These are phyloP conservation scores for Cynaeus angustus DNA, from an alignment of 2,888 invertebrate genomes.

Conservation along the genomic window DNA sequence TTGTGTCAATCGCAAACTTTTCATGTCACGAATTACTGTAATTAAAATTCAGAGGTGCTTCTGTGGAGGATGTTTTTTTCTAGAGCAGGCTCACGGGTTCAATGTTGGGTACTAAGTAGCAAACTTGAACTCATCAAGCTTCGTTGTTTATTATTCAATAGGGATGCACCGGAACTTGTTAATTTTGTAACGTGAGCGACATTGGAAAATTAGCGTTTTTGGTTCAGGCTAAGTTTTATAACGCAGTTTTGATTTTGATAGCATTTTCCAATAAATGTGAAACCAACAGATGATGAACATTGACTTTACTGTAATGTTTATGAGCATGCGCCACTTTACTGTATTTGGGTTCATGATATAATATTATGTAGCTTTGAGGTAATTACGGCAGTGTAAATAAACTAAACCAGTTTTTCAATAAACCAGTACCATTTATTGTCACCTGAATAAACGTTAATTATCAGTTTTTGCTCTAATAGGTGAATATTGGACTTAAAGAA, in stretches of 20 bases:
- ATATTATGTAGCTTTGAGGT: slow-evolving; percentile 5
- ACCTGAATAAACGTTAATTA: not conserved
- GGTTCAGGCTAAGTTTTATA: too few species aligned
- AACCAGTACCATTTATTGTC: not conserved
- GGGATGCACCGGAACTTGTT: slow-evolving; percentile 14
- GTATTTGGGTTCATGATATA: not conserved
- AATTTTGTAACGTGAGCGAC: slow-evolving; percentile 19
- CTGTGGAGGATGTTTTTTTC: not conserved
- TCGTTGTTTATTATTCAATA: slow-evolving; percentile 31
- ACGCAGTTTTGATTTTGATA: too few species aligned
- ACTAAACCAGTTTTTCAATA: slow-evolving; percentile 13
- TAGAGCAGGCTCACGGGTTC: slow-evolving; percentile 3
- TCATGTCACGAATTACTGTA: not conserved
- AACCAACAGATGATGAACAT: too few species aligned
- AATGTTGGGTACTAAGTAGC: slow-evolving; percentile 17
- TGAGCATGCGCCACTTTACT: not conserved
- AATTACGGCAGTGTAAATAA: slow-evolving; percentile 12
- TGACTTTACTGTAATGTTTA: too few species aligned
- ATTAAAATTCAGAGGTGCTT: slow-evolving; percentile 14
- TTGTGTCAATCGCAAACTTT: slow-evolving; percentile 27
- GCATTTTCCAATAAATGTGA: too few species aligned
- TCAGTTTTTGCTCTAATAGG: not conserved
- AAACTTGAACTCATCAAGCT: slow-evolving; percentile 19
- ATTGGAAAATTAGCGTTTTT: not conserved
- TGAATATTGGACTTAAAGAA: not conserved